Evolutionary conservation across 2,888 invertebrate genomes (phyloP), one percentile per base, ranked within the genome.

Genomic region (Drosophila lacicola): DNA sequence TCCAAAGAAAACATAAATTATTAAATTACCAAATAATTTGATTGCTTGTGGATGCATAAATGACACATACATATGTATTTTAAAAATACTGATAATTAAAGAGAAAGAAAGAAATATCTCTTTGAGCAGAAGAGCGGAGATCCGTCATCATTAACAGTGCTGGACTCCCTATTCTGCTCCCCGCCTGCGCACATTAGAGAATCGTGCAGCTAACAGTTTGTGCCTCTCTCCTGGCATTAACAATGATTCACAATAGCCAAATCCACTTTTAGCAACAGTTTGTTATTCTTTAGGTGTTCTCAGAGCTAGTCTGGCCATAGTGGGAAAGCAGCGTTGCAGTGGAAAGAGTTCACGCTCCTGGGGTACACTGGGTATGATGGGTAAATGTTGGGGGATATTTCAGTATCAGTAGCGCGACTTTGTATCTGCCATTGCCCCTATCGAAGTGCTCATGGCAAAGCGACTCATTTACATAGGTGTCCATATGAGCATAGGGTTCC

Each of bases 41-140:
- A 25, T 25, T 25, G 25, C 21, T 21, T 21, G 21, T 1, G 17
- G 17, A 17, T 17, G 17, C 25, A 25, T 25, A 25, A 4, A 25
- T 25, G 17, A 17, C 17, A 25, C 5, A 5, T 25, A 25, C 5
- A 5, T 25, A 25, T 17, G 17, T 25, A 25, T 25, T 25, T 25
- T 25, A 8, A 25, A 8, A 25, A 25, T 25, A 25, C 17, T 17
- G 17, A 17, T 8, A 8, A 8, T 8, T 8, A 25, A 25, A 8
- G 25, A 8, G 8, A n/a, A n/a, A 25, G 25, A 25, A 25, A 6
- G 25, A 29, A 29, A 8, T 6, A 25, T 25, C 25, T 6, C 25
- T 25, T 25, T 8, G 96, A 95, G 78, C 97, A 97, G 3, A 96
- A 95, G 9, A 97, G 92, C 0, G 96, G 95, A 14, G 96, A 95